These are phyloP conservation scores for Zaprionus capensis DNA, from an alignment of 1,140 invertebrate species.

Conservation along the genomic window DNA sequence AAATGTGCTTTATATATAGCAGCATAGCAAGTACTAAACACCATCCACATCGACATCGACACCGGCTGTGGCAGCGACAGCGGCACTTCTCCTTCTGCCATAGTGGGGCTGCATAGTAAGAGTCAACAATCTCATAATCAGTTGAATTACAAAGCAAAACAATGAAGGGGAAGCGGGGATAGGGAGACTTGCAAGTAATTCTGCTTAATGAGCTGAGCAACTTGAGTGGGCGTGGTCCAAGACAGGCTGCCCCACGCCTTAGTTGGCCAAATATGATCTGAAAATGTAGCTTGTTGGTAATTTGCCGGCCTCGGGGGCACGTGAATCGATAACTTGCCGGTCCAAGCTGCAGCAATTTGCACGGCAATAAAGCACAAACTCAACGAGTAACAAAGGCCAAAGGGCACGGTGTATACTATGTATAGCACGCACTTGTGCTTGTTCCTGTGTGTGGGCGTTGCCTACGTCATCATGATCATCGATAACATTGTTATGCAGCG, in stretches of 20 bases:
- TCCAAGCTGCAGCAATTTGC: constrained; percentile 63
- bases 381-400: constrained; percentile 62
- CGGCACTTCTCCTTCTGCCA: constrained; percentile 29
- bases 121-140: constrained; percentile 83
- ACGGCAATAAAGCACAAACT: constrained; percentile 64
- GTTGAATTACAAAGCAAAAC: constrained; percentile 70
- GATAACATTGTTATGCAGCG: constrained; percentile 38
- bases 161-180: constrained; percentile 35
- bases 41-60: constrained; percentile 26
- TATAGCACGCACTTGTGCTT: constrained; percentile 9
- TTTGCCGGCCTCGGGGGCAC: constrained; percentile 13
- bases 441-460: constrained; percentile 34
- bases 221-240: constrained; percentile 34
- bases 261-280: constrained; percentile 32
- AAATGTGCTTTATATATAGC: constrained; percentile 51
- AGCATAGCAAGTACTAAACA: constrained; percentile 23
- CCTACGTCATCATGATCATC: constrained; percentile 42
- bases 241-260: neutral
- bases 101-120: constrained; percentile 34
- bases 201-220: constrained; percentile 49
- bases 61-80: constrained; percentile 22
- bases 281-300: constrained; percentile 25
- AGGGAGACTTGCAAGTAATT: constrained; percentile 39
- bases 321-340: constrained; percentile 44
- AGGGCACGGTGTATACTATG: constrained; percentile 20